Base-by-base conservation (phyloP, 2,113 vertebrate species). In the Zootoca vivipara region DNA sequence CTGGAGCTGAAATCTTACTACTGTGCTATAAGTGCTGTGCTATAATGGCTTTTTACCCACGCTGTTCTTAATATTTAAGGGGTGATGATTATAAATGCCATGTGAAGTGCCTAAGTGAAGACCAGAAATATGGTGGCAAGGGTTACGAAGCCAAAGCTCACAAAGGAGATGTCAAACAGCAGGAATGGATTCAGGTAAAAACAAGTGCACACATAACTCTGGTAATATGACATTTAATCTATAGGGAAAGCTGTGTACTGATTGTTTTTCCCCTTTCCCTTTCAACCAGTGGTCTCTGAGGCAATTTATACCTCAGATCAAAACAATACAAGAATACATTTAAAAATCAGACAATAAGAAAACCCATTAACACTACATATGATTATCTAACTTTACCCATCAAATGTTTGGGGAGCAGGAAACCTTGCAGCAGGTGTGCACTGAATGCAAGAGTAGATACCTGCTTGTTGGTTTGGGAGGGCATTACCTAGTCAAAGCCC, bases 91-190 rank as follows among this genome's bases (percentile, higher is more conserved):
- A 99, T 90, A 99, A 97, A 92, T 95, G 92, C 65, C 99, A 99
- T 0, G 83, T 96, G 72, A 98, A 96, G 78, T 99, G 98, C 0
- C 90, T 99, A 77, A 98, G 97, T 18, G 99, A 99, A 92, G 97
- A 99, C 83, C 98, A 99, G 96, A 99, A 99, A 87, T 99, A 99
- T 0, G 99, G 99, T 22, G 99, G 99, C 28, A 99, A 98, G 95
- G 97, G 95, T 30, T 99, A 96, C 67, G 98, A 99, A 94, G 97
- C 96, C 0, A 99, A 98, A 94, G 91, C 97, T 13, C 98, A 96
- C 88, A 99, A 99, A 96, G 98, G 98, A 9, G 98, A 99, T 15
- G 92, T 96, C 46, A 99, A 99, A 83, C 99, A 99, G 93, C 98
- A 99, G 93, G 97, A 98, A 1, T 99, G 99, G 99, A 96, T 99